A percentile compares a stretch with the other conserved stretches of the same genome.
These are phyloP conservation scores for Notechis scutatus DNA, from an alignment of 2,113 vertebrate genomes.

Conservation along the genomic window DNA sequence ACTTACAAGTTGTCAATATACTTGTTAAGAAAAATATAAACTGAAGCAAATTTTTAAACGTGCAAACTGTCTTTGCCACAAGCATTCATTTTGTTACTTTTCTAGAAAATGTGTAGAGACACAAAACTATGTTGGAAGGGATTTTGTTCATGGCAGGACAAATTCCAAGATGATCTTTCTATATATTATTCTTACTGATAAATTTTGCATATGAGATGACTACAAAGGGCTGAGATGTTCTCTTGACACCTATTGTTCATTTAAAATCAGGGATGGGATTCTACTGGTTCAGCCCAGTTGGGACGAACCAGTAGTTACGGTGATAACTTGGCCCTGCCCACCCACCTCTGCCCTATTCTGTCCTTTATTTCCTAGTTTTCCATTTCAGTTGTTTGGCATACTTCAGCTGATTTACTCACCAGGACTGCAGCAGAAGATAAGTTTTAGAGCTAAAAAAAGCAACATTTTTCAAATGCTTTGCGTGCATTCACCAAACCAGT, in stretches of 20 bases:
- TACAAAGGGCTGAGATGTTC: not conserved
- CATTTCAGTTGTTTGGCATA: too few species aligned
- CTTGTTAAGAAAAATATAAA: not conserved
- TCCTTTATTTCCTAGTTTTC: too few species aligned
- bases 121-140: not conserved
- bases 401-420: too few species aligned
- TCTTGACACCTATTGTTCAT: not conserved
- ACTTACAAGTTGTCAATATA: not conserved
- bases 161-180: not conserved
- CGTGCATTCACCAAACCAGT: too few species aligned
- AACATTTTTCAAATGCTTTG: too few species aligned
- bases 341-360: too few species aligned
- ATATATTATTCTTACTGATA: not conserved
- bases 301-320: too few species aligned
- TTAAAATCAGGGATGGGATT: not conserved
- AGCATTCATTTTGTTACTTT: not conserved
- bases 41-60: not conserved
- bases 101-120: not conserved
- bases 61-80: not conserved
- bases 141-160: not conserved
- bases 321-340: too few species aligned
- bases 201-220: not conserved
- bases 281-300: too few species aligned
- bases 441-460: too few species aligned
- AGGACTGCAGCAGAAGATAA: too few species aligned